Base-by-base conservation (phyloP, 2,113 vertebrate genomes). In the Hyla sarda region DNA sequence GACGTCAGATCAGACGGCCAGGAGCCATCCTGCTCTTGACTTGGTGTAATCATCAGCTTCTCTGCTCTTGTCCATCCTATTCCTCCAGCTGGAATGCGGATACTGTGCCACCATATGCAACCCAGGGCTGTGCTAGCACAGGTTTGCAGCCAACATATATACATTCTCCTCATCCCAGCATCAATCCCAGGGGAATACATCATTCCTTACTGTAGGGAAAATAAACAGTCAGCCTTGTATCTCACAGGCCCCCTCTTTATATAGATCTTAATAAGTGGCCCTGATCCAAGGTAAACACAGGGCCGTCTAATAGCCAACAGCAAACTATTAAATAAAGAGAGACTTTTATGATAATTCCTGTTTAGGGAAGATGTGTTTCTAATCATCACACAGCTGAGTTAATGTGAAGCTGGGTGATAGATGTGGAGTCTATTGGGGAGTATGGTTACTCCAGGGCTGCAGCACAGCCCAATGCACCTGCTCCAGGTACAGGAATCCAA, bases 1-100 rank as follows among this genome's bases (percentile, higher is more conserved):
- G 95, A 96, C 95, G 94, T 96, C 95, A 96, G 92, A 94, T 93
- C 95, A 95, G 95, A 95, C 94, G 93, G 92, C 91, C 89, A 89
- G 95, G 94, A 96, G 95, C 94, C 95, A 94, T 94, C 94, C 89
- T 93, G 88, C 93, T 89, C 90, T 85, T 84, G 89, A 85, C 89
- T 91, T 93, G 93, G 94, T 94, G 94, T 93, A 93, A 95, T 94
- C 93, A 95, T 93, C 93, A 88, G 88, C 87, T 52, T n/a, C 88
- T 75, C 83, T 82, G 88, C 88, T 88, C 89, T 94, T 88, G 90
- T 82, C 41, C 0, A 82, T 87, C 87, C 89, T 90, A 90, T 87
- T 88, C 89, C 88, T 83, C 90, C 92, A 92, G 94, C 92, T 89
- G 93, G 87, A 90, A 88, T 88, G 89, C 82, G 84, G 90, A 81